Evolutionary conservation across 1,140 invertebrate species (phyloP), one percentile per base, ranked within the genome.

Genomic region (Drosophila pruinosa): DNA sequence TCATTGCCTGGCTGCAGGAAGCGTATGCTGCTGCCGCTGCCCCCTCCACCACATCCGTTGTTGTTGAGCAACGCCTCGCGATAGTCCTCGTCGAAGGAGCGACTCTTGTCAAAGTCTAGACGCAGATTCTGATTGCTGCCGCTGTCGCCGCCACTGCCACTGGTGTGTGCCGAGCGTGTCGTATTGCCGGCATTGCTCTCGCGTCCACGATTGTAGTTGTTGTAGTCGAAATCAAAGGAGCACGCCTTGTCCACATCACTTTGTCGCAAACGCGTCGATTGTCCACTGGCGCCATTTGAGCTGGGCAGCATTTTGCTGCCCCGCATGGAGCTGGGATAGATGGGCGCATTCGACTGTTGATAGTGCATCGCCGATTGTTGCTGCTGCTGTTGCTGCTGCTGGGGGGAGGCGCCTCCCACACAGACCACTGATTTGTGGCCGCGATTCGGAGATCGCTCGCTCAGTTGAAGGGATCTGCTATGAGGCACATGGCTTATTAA

Each of bases 61-160:
- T 85, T 90, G 22, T 79, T 82, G 0, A 78, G 41, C 56, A 81
- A n/a, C 12, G 62, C 73, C n/a, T 89, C 89, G 10, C 90, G 71
- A 26, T 89, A 91, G 26, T 90, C 90, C 3, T 91, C 91, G 52
- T 91, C 91, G n/a, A 91, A 91, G 10, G 91, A 91, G 22, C 83
- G 89, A 15, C 79, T 81, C 53, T 90, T 90, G 22, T 91, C 89
- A 28, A 88, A 76, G 14, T 91, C 89, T n/a, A 88, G 39, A 3
- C 83, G 80, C 31, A 82, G 36, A 45, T 89, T 88, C 24, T 81
- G 89, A 73, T 79, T 89, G 63, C 75, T 89, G 19, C 72, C 75
- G 36, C 68, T 73, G 12, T 89, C 71, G 0, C 72, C 59, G 0
- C 63, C 67, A 17, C 75, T 62, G 12, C 72, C 72, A 15, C 78